Evolutionary conservation across 1,140 invertebrate genomes (phyloP), one percentile per base, ranked within the genome.

Genomic region (Zaprionus taronus): DNA sequence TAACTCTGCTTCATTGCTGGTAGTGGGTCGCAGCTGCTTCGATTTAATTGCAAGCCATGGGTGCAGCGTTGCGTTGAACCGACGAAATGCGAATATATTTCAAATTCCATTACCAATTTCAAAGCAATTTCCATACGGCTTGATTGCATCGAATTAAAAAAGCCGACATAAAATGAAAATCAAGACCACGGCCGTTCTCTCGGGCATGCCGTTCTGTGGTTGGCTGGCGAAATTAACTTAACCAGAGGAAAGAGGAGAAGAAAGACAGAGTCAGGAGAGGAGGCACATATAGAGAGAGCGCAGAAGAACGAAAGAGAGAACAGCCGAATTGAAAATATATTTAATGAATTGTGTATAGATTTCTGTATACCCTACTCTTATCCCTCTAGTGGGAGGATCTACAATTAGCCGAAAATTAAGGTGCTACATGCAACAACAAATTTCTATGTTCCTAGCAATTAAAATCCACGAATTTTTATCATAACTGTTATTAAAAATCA

Each of bases 131-230:
- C 79, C 79, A 81, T 81, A 81, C 77, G 65, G 73, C 73, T 74
- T 81, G 72, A 81, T 81, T 81, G 77, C 61, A 80, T 81, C 68
- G 64, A 80, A 80, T 77, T 81, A 81, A 81, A 81, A 81, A 79
- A 80, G 36, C 77, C 71, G 66, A 79, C 70, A 75, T 66, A 68
- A 47, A 75, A 79, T 72, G 64, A 74, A 70, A 66, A 80, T 74
- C 61, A 78, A 79, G 65, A 70, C 72, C 57, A 75, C 53, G 47
- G 58, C 58, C 24, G 24, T 26, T 41, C 9, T 26, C 31, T 47
- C 64, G 64, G 34, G 28, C 62, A 51, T 63, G 51, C 51, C 26
- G 24, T 44, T 51, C 22, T 58, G 4, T 47, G 55, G 26, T 24
- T 51, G 38, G 15, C 14, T n/a, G 53, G 28, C 38, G 58, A 76